Base-by-base conservation (phyloP, 2,888 invertebrate species). In the Spicauda simplicius region DNA sequence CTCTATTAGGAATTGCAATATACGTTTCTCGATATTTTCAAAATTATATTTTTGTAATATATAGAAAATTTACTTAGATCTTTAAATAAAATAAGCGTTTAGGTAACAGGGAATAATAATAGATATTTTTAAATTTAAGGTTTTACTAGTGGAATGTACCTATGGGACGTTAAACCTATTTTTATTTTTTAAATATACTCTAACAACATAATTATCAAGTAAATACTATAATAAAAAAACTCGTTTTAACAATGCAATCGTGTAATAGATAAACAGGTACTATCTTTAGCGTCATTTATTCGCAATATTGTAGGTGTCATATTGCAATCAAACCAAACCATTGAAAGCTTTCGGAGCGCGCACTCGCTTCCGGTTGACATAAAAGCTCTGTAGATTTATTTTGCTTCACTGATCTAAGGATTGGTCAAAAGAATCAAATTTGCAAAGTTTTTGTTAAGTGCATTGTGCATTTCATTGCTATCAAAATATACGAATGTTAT, bases 271-370 rank as follows among this genome's bases (percentile, higher is more conserved):
- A 41, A 41, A 11, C 41, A 41, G 14, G 14, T 41, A 41, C 14
- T 41, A 41, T 41, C 41, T 14, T 4, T 25, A 41, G 41, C 5
- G 41, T 41, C 41, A 41, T 71, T 2, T 25, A 25, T 25, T 70
- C 65, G 68, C 64, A 70, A 71, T 73, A 74, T 72, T 70, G 82
- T 79, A 80, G 82, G 89, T 90, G 85, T 90, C 77, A 72, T 76
- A 81, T 89, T 91, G 82, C 91, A 87, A 80, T 86, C 82, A 84
- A 84, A 87, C 87, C 86, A 73, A 80, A 73, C 76, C 76, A 85
- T 88, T 90, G 87, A 87, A 16, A 60, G 16, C 45, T 72, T 70
- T 70, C 74, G 70, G 70, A 75, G 78, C 83, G 82, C 85, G 25
- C 25, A 81, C 77, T 81, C 84, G 83, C 85, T 90, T 91, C 88